A percentile compares a stretch with the other conserved stretches of the same genome.
Evolutionary conservation across 2,797 vertebrate species (phyloP).

Genomic region (Oryzias sinensis): DNA sequence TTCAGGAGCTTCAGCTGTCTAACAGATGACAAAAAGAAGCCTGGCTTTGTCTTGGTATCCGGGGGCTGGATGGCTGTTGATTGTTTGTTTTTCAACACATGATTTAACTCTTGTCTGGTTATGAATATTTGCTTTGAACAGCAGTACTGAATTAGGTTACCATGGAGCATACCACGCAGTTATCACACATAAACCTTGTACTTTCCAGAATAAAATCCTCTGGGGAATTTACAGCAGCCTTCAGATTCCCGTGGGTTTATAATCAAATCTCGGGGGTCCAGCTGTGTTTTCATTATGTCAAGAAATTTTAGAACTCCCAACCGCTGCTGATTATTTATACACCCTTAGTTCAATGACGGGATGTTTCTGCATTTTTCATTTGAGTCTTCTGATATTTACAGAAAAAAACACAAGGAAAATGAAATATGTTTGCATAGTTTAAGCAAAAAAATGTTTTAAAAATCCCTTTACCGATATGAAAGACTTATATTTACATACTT

Average conservation of each 20-base stretch:
- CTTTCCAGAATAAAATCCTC: not conserved
- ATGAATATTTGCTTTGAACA: slow-evolving; percentile 11
- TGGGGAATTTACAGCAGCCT: not conserved
- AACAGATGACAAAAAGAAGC: too few species aligned
- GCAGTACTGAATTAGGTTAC: not conserved
- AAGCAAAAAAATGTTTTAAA: too few species aligned
- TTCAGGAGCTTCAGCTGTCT: slow-evolving; percentile 21
- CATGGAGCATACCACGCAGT: not conserved
- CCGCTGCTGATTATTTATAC: too few species aligned
- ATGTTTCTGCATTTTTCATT: too few species aligned
- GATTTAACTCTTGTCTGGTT: slow-evolving; percentile 7
- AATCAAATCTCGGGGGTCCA: slow-evolving; percentile 15
- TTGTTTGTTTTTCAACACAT: slow-evolving; percentile 2
- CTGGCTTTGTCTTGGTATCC: not conserved
- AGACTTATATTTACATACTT: too few species aligned
- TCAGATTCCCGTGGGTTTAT: slow-evolving; percentile 2
- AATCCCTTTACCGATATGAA: too few species aligned
- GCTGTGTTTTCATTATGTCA: slow-evolving; percentile 2
- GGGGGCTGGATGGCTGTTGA: slow-evolving; percentile 1
- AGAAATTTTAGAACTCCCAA: too few species aligned
- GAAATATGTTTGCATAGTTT: too few species aligned
- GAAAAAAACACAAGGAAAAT: too few species aligned
- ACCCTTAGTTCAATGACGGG: too few species aligned
- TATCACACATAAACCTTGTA: not conserved
- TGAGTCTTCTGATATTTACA: too few species aligned